Evolutionary conservation across 1,140 invertebrate species (phyloP), one percentile per base, ranked within the genome.

Genomic region (Euwallacea fornicatus): DNA sequence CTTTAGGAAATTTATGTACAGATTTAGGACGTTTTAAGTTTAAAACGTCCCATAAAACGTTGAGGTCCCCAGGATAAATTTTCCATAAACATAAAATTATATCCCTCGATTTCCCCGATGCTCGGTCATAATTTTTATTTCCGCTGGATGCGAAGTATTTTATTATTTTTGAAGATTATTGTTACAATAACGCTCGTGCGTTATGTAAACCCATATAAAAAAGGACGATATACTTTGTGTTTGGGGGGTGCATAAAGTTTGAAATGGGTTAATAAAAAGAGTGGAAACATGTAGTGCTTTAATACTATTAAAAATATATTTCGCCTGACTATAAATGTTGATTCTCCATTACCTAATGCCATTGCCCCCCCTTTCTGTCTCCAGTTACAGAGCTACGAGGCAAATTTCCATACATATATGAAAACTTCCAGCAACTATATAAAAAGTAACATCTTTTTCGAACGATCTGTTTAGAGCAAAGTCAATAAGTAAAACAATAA

Each of bases 71-170:
- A 33, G 60, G 68, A 71, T 71, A 74, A 71, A 74, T 69, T 74
- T 72, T 74, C 69, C 73, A 74, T 74, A 67, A 63, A 67, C 69
- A 63, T 72, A 74, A 74, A 71, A 63, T 71, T 63, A 63, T 67
- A 74, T 59, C 67, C 53, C 64, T 55, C 64, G 64, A 66, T 60
- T 68, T 63, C 61, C 62, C 59, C 62, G 43, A 68, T 68, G 66
- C 66, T 11, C 55, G 9, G 55, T 60, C 43, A 60, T 68, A 68
- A 68, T 68, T 68, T 68, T 68, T 68, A 68, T 68, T 66, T 44
- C 56, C 64, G 8, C 53, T 16, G 56, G 56, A 59, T 60, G 66
- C 41, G 54, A 66, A 66, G 47, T 66, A 66, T 66, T 68, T 68
- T 68, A 68, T 59, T 68, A 68, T 68, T 68, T 50, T 50, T 68